Conservation (phyloP, 2,888 invertebrate species). For the Hydroisotoma schaefferi region DNA sequence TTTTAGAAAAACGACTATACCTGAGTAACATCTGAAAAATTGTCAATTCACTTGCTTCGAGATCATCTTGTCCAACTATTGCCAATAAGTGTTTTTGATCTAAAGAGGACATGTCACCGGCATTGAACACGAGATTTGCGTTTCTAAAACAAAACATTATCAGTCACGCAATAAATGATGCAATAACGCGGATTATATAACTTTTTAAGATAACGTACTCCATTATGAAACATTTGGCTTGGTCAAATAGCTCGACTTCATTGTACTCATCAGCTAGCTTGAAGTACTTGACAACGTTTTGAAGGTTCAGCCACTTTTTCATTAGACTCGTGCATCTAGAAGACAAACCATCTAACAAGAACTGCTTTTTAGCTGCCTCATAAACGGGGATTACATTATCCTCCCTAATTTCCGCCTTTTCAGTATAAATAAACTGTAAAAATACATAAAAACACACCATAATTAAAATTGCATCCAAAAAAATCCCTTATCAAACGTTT, state of each 20-base stretch:
- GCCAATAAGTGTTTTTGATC: slow-evolving; percentile 5
- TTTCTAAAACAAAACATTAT: too few relatives aligned
- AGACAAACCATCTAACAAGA: neutral
- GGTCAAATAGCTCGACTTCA: neutral
- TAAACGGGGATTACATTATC: neutral
- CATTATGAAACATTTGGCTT: neutral
- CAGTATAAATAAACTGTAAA: slow-evolving; percentile 1
- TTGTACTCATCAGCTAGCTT: neutral
- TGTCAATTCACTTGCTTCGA: slow-evolving; percentile 7
- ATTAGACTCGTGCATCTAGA: neutral
- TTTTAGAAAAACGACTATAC: neutral
- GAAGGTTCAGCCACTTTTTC: neutral
- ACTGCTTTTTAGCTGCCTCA: neutral
- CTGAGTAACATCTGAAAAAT: slow-evolving; percentile 3
- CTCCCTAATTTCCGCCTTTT: neutral
- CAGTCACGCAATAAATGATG: too few relatives aligned
- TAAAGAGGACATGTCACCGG: neutral
- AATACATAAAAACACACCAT: too few relatives aligned
- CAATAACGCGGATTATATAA: too few relatives aligned
- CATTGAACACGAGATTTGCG: neutral
- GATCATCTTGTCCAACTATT: slow-evolving; percentile 2
- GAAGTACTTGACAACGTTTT: neutral
- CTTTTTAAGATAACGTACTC: neutral
- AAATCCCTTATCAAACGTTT: too few relatives aligned
- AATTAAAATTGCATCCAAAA: too few relatives aligned